Evolutionary conservation across 2,888 invertebrate species (phyloP).

Genomic region (Xestia ashworthii): DNA sequence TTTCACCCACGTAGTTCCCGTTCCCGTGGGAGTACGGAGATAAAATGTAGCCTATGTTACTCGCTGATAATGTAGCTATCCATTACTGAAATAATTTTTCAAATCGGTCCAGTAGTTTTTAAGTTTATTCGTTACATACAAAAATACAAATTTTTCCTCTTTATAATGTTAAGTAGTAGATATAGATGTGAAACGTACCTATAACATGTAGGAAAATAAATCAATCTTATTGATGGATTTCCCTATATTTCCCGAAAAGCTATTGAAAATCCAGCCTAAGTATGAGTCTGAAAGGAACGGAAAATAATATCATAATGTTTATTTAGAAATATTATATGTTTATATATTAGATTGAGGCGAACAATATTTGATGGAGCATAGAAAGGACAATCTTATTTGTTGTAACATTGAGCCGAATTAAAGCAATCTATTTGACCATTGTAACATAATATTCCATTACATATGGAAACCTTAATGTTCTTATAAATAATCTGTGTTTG

Average conservation of each 20-base stretch:
- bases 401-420: slow-evolving; percentile 13
- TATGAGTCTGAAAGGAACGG: slow-evolving; percentile 8
- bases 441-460: slow-evolving; percentile 2
- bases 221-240: slow-evolving; percentile 29
- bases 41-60: no score
- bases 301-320: slow-evolving; percentile 28
- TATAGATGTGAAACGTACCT: not conserved
- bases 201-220: slow-evolving; percentile 13
- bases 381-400: slow-evolving; percentile 28
- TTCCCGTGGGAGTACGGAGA: no score
- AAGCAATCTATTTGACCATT: not conserved
- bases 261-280: not conserved
- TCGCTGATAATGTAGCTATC: no score
- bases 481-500: not conserved
- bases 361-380: slow-evolving; percentile 45
- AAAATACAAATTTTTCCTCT: no score
- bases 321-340: slow-evolving; percentile 36
- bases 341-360: slow-evolving; percentile 10
- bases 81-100: no score
- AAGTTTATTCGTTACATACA: no score
- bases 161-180: no score
- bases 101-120: no score
- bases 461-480: not conserved
- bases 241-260: not conserved
- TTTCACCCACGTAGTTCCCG: no score